A percentile compares a stretch with the other conserved stretches of the same genome.
These are phyloP conservation scores for Galaxea fascicularis DNA, from an alignment of 92 coral and sea anemone genomes.

Conservation along the genomic window DNA sequence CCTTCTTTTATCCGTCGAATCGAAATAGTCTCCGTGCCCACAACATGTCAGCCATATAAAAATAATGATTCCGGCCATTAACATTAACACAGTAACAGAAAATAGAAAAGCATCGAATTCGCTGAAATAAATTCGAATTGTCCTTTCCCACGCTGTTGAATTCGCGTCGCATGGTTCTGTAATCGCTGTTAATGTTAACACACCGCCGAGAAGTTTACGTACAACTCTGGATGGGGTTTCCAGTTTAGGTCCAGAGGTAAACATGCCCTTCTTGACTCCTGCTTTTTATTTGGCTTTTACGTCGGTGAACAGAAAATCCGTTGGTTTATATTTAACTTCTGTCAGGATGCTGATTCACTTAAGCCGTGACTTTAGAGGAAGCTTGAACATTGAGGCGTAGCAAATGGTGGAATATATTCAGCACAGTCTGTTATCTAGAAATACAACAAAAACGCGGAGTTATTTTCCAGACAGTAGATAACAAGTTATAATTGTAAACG, in stretches of 20 bases:
- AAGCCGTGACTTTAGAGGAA: not conserved
- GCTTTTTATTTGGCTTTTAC: not conserved
- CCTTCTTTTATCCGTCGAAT: constrained; percentile 4
- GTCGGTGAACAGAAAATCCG: not conserved
- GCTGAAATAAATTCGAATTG: not conserved
- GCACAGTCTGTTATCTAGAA: not conserved
- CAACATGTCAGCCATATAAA: constrained; percentile 37
- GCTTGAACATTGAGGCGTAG: not conserved
- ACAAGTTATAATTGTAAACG: not conserved
- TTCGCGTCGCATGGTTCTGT: not conserved
- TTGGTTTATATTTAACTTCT: not conserved
- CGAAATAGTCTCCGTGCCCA: constrained; percentile 27
- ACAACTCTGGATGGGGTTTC: not conserved
- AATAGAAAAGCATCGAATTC: constrained; percentile 29
- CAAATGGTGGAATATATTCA: not conserved
- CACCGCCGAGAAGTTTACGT: not conserved
- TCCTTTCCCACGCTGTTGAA: not conserved
- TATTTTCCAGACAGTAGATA: not conserved
- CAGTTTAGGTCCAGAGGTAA: not conserved
- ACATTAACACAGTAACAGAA: not conserved
- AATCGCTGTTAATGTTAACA: not conserved
- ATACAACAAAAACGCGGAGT: no score
- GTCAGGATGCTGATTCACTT: not conserved
- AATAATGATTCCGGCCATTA: not conserved
- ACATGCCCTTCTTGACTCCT: no score